These are phyloP conservation scores for Lithophane leautieri DNA, from an alignment of 2,888 invertebrate genomes.

Conservation along the genomic window DNA sequence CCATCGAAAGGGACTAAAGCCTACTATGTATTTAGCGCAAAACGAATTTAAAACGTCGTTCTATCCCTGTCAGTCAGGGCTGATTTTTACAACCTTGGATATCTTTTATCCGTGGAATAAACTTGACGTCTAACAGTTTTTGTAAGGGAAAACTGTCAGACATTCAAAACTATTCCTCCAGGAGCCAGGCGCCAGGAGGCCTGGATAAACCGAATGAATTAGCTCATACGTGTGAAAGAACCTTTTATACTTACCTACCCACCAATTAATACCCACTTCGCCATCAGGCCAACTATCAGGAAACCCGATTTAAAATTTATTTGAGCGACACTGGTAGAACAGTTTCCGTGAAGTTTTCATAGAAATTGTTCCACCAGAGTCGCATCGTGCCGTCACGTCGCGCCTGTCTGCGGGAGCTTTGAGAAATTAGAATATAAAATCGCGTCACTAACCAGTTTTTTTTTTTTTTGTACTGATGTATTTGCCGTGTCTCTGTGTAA, in stretches of 20 bases:
- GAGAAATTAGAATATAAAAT: not conserved
- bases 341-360: too few relatives aligned
- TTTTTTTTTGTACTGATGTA: too few relatives aligned
- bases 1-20: too few relatives aligned
- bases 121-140: too few relatives aligned
- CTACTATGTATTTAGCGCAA: not conserved
- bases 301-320: not conserved
- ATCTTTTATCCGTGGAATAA: not conserved
- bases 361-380: too few relatives aligned
- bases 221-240: not conserved
- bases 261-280: not conserved
- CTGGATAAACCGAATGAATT: not conserved
- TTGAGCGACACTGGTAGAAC: not conserved
- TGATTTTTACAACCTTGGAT: too few relatives aligned
- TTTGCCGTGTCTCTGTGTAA: too few relatives aligned
- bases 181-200: not conserved
- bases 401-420: too few relatives aligned
- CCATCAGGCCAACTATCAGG: not conserved
- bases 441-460: not conserved
- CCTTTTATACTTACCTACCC: not conserved
- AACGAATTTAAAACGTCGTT: not conserved
- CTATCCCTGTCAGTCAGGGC: not conserved
- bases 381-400: too few relatives aligned
- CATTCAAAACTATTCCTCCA: too few relatives aligned
- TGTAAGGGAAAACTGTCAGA: too few relatives aligned